These are phyloP conservation scores for Vollenhovia emeryi DNA, from an alignment of 1,140 invertebrate genomes.

Conservation along the genomic window DNA sequence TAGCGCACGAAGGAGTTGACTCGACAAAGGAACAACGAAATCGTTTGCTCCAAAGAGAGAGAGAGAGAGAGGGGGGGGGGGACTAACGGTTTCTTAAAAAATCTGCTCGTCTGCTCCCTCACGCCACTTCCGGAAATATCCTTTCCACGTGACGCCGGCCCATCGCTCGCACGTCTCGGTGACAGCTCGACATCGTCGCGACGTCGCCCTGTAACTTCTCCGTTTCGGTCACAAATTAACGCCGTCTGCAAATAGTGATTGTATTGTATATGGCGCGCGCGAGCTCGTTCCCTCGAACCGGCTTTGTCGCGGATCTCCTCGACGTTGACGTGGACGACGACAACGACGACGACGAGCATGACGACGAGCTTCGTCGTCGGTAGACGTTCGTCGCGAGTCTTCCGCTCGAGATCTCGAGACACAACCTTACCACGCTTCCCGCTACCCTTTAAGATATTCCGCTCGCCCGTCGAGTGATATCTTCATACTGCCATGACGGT, in stretches of 20 bases:
- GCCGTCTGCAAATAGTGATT: conserved; percentile 65
- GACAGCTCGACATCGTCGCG: conserved; percentile 53
- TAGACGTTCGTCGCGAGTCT: conserved; percentile 45
- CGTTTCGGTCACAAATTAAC: conserved; percentile 69
- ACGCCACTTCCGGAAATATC: conserved; percentile 33
- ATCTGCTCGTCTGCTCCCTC: not conserved
- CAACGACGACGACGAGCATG: not conserved
- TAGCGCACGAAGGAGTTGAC: not conserved
- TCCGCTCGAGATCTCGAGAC: conserved; percentile 42
- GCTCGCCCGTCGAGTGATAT: conserved; percentile 76
- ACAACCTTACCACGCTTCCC: not conserved
- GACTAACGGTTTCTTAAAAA: not conserved
- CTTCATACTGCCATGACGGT: conserved; percentile 76
- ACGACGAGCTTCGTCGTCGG: conserved; percentile 47
- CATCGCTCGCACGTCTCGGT: conserved; percentile 19
- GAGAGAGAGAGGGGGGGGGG: no score
- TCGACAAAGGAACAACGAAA: not conserved
- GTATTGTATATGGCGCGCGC: conserved; percentile 50
- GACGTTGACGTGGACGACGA: conserved; percentile 25
- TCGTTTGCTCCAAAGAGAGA: not conserved
- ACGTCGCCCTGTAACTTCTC: conserved; percentile 23
- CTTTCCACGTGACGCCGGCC: conserved; percentile 6
- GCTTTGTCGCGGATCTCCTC: conserved; percentile 40
- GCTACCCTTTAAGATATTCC: conserved; percentile 75
- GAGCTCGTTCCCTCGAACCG: conserved; percentile 29